Percentiles rank a stretch among this genome's conserved stretches.
Conservation (phyloP, 1,140 invertebrate species). For the Araneus ventricosus region DNA sequence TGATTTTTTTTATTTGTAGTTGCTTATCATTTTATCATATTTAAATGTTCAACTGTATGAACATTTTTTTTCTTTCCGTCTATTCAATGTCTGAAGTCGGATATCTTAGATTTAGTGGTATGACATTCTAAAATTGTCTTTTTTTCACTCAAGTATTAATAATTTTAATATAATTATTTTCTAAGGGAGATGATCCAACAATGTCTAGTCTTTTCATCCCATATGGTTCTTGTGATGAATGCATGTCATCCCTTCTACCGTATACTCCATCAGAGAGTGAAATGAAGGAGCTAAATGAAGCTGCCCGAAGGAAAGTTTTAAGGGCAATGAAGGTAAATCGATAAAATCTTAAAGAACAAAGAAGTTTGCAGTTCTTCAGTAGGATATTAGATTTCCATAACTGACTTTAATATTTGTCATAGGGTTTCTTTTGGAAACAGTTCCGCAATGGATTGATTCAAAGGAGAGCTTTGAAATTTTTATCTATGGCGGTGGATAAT, state of each 20-base stretch:
- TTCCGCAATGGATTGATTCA: constrained; percentile 57
- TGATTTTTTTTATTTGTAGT: no score
- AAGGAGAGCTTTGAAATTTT: constrained; percentile 55
- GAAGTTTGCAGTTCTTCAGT: no score
- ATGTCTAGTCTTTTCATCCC: constrained; percentile 61
- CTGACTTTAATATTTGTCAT: neutral
- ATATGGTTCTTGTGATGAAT: constrained; percentile 66
- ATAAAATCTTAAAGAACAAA: neutral
- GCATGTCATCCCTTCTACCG: constrained; percentile 21
- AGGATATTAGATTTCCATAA: neutral
- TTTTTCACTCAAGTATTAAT: neutral
- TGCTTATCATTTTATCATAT: no score
- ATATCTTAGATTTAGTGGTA: no score
- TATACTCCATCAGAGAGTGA: neutral
- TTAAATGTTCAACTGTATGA: no score
- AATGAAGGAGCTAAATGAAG: constrained; percentile 43
- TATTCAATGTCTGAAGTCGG: no score
- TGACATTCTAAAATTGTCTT: no score
- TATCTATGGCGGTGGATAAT: constrained; percentile 21
- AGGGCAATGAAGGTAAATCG: constrained; percentile 56
- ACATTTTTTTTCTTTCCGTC: no score
- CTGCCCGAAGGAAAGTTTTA: constrained; percentile 38
- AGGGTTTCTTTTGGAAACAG: constrained; percentile 57
- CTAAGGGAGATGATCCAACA: constrained; percentile 43
- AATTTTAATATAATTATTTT: neutral